phyloP scores from a whole-genome alignment of 2,888 invertebrate species.

The Hedya salicella region DNA sequence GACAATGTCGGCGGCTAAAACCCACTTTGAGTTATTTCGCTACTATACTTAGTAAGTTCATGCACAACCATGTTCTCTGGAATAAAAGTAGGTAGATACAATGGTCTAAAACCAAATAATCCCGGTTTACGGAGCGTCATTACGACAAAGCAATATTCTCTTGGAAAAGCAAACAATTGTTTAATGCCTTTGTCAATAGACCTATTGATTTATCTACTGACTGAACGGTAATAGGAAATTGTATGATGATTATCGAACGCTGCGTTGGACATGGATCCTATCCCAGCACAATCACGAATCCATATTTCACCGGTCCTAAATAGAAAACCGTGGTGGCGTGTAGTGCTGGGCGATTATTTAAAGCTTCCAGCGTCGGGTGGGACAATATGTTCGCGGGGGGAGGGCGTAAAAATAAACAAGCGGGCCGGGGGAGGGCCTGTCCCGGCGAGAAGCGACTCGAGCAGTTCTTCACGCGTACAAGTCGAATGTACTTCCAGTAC shows the following conservation, averaged over 20 bases:
- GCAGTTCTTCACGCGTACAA: neutral
- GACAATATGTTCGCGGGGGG: slow-evolving; percentile 49
- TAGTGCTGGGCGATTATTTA: slow-evolving; percentile 38
- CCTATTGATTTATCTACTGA: too few relatives aligned
- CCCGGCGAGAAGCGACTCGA: slow-evolving; percentile 32
- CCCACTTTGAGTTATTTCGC: too few relatives aligned
- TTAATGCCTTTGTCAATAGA: too few relatives aligned
- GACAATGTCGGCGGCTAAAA: too few relatives aligned
- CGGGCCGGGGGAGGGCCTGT: slow-evolving; percentile 48
- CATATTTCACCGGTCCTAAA: slow-evolving; percentile 25
- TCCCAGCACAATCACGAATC: slow-evolving; percentile 5
- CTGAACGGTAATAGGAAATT: neutral
- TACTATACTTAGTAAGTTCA: too few relatives aligned
- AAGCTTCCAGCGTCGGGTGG: slow-evolving; percentile 43
- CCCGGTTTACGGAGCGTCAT: too few relatives aligned
- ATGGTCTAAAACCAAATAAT: too few relatives aligned
- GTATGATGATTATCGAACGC: neutral
- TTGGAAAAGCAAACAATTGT: too few relatives aligned
- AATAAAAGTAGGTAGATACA: too few relatives aligned
- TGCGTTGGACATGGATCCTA: neutral
- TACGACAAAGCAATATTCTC: too few relatives aligned
- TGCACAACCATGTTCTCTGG: too few relatives aligned
- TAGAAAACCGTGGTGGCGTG: slow-evolving; percentile 22
- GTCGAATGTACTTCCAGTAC: neutral
- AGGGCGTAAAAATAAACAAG: slow-evolving; percentile 58